Conservation (phyloP, 2,888 invertebrate genomes). For the Nezara viridula region DNA sequence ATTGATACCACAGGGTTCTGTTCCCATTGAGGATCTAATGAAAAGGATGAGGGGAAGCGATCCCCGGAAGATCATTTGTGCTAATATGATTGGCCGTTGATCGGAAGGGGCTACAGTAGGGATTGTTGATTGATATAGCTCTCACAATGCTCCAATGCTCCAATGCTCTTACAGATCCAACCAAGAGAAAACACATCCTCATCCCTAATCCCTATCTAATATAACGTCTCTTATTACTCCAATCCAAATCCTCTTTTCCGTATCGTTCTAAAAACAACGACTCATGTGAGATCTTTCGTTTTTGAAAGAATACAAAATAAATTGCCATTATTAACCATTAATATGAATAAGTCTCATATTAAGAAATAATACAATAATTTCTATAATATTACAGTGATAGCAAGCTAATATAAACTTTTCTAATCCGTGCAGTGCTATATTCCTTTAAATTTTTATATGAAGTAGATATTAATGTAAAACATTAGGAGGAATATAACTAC, state of each 20-base stretch:
- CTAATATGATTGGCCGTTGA: constrained; percentile 1
- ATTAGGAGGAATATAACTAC: too few relatives aligned
- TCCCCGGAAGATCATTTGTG: constrained; percentile 18
- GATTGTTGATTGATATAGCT: constrained; percentile 49
- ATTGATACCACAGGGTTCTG: not conserved
- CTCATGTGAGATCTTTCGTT: not conserved
- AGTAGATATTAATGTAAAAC: too few relatives aligned
- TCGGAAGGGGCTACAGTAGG: not conserved
- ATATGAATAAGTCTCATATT: too few relatives aligned
- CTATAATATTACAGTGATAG: too few relatives aligned
- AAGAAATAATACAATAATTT: too few relatives aligned
- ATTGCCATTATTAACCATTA: too few relatives aligned
- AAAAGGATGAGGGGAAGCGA: constrained; percentile 26
- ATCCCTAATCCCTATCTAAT: constrained; percentile 27
- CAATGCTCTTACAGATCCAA: not conserved
- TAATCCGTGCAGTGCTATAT: too few relatives aligned
- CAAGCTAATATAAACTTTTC: too few relatives aligned
- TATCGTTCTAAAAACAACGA: not conserved
- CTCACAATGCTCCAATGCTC: not conserved
- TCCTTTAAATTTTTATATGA: too few relatives aligned
- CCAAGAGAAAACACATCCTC: constrained; percentile 37
- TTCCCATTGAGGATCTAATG: constrained; percentile 23
- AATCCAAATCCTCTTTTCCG: not conserved
- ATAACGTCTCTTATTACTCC: constrained; percentile 13
- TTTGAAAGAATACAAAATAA: not conserved